phyloP scores from a whole-genome alignment of 2,797 vertebrate genomes.

The Philypnodon macrostomus region DNA sequence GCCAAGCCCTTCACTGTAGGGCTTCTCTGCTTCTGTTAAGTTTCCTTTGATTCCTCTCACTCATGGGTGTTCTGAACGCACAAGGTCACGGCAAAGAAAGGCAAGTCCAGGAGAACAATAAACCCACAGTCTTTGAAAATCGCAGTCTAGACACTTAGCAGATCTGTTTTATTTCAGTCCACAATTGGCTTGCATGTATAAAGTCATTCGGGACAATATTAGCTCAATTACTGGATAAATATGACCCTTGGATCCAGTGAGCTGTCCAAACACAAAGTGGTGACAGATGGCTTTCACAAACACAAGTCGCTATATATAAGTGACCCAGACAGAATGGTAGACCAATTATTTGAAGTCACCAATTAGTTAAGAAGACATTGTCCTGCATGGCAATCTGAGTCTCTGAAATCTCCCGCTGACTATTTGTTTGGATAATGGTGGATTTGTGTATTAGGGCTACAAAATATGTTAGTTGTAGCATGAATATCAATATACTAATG shows the following conservation, averaged over 20 bases:
- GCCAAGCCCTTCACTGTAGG: conserved; percentile 10
- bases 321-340: too few species aligned
- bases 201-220: conserved; percentile 10
- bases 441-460: too few species aligned
- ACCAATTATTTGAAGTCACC: too few species aligned
- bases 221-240: conserved; percentile 17
- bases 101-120: conserved; percentile 44
- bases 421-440: too few species aligned
- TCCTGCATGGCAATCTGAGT: too few species aligned
- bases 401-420: too few species aligned
- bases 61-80: conserved; percentile 54
- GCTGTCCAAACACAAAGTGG: conserved; percentile 23
- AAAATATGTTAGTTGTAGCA: too few species aligned
- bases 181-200: conserved; percentile 11
- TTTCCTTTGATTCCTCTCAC: conserved; percentile 42
- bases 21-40: conserved; percentile 21
- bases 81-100: conserved; percentile 34
- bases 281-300: not conserved
- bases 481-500: too few species aligned
- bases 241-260: conserved; percentile 24
- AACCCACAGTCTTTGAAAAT: conserved; percentile 30
- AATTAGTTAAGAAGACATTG: too few species aligned
- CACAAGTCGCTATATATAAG: not conserved
- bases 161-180: conserved; percentile 4
- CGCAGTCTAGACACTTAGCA: conserved; percentile 2